Base-by-base conservation (phyloP, 2,888 invertebrate genomes). In the Periphyllus acericola region DNA sequence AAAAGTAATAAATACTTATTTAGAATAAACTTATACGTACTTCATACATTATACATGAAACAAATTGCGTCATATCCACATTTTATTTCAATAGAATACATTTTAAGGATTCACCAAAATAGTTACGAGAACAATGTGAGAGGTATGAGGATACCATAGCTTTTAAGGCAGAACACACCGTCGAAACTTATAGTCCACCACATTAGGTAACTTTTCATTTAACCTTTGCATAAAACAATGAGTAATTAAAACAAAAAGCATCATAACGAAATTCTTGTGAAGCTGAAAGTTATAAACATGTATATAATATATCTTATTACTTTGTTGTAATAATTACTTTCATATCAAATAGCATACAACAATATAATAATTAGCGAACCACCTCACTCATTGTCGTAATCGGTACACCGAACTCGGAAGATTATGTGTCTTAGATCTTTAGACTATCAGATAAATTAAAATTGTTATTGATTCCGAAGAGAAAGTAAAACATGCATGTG, bases 151-250 rank as follows among this genome's bases (percentile, higher is more conserved):
- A 36, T 21, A 74, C 46, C 9, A 75, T 14, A 29, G 46, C 75
- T 75, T 75, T 46, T 46, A 75, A 29, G 75, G n/a, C 40, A 29
- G 17, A 40, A 46, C 46, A 5, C 46, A 9, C 75, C 25, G 1
- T 68, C 29, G 9, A 3, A 68, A 25, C 68, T 25, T 68, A 9
- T 68, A 75, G n/a, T 14, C 46, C 14, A 29, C 75, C 46, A 68
- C 46, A 75, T 46, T 46, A 75, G n/a, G n/a, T 46, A 46, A 46
- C 40, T 46, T 46, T 9, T 46, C 46, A 46, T 75, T 46, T 75
- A 75, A 75, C 46, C 75, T 75, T n/a, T 25, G 29, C 68, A 68
- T 68, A n/a, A 68, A 46, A 75, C 46, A n/a, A 46, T n/a, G 75
- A 29, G n/a, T 29, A 75, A 75, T 75, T 75, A 46, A 14, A 46